These are phyloP conservation scores for Sarcophilus harrisii DNA, from an alignment of 2,797 vertebrate species.

Conservation along the genomic window DNA sequence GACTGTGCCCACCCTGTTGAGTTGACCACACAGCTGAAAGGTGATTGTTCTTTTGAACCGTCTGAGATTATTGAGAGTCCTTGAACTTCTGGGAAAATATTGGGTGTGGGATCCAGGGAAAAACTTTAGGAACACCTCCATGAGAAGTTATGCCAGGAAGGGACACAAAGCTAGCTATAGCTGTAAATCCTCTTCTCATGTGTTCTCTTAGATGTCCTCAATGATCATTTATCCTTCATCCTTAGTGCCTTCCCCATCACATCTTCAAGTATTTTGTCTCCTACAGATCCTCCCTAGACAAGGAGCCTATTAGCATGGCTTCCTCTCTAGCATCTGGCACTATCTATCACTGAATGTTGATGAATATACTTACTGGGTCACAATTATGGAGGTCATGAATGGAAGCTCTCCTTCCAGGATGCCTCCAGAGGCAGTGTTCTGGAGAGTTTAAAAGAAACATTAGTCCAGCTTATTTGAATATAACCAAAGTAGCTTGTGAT, in stretches of 20 bases:
- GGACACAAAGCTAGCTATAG: not conserved
- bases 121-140: not conserved
- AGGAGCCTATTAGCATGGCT: not conserved
- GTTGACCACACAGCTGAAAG: constrained; percentile 72
- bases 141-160: not conserved
- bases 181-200: constrained; percentile 1
- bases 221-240: constrained; percentile 7
- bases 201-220: not conserved
- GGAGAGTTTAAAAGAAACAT: not conserved
- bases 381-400: constrained; percentile 31
- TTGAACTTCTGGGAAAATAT: constrained; percentile 2
- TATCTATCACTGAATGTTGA: not conserved
- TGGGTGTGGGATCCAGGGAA: not conserved
- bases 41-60: not conserved
- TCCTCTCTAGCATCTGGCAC: constrained; percentile 1
- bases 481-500: not conserved
- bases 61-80: constrained; percentile 2
- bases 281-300: not conserved
- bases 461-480: not conserved
- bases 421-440: not conserved
- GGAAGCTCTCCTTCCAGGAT: not conserved
- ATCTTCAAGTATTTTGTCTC: constrained; percentile 2
- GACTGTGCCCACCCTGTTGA: constrained; percentile 73
- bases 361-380: constrained; percentile 9
- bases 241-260: not conserved